Evolutionary conservation across 2,888 invertebrate genomes (phyloP).

Genomic region (Tenodera sinensis): DNA sequence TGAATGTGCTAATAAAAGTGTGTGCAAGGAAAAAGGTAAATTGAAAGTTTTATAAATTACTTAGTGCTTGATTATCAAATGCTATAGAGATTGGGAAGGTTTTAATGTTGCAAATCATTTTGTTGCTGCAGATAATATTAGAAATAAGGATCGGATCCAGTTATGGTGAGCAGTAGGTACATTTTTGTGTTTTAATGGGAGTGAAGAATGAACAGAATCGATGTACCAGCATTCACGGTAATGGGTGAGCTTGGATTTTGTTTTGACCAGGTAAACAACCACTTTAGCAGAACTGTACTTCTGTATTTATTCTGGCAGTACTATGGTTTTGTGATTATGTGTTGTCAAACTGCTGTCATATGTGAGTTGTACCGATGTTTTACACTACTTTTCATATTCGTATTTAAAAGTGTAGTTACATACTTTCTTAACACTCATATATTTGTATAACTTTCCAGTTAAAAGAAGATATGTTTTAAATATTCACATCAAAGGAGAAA

Average conservation of each 20-base stretch:
- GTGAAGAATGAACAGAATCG: slow-evolving; percentile 9
- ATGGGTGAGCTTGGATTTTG: slow-evolving; percentile 8
- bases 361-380: too few relatives aligned
- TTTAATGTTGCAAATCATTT: neutral
- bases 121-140: neutral
- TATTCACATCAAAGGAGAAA: too few relatives aligned
- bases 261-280: slow-evolving; percentile 2
- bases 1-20: neutral
- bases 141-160: neutral
- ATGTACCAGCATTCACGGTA: neutral
- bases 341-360: too few relatives aligned
- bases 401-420: too few relatives aligned
- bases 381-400: too few relatives aligned
- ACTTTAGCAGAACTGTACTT: neutral
- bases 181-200: neutral
- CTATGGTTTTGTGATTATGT: too few relatives aligned
- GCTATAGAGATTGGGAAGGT: neutral
- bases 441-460: too few relatives aligned
- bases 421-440: too few relatives aligned
- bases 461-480: too few relatives aligned
- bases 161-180: neutral
- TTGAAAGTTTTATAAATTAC: neutral
- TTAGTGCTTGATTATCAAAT: neutral
- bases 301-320: neutral
- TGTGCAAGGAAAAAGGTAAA: neutral